A percentile compares a stretch with the other conserved stretches of the same genome.
Conservation (phyloP, 2,113 vertebrate species). For the Ciconia boyciana region DNA sequence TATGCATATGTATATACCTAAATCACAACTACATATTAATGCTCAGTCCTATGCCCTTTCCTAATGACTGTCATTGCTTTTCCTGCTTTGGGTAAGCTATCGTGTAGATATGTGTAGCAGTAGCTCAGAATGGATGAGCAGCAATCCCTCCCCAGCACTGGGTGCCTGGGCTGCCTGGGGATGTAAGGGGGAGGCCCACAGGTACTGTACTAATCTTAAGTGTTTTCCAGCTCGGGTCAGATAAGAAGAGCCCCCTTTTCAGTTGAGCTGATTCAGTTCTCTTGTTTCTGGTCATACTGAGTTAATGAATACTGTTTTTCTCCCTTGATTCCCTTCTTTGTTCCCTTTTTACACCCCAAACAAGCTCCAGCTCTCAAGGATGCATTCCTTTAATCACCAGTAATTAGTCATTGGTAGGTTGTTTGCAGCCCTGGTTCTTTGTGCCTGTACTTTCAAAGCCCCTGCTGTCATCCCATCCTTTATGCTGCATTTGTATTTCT, state of each 20-base stretch:
- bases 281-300: background rate
- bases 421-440: background rate
- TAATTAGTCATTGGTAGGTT: background rate
- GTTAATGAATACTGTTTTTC: background rate
- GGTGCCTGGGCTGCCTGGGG: background rate
- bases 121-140: background rate
- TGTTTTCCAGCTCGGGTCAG: fast-evolving
- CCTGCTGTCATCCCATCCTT: background rate
- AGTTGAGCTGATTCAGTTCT: background rate
- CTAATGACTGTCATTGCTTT: background rate
- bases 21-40: background rate
- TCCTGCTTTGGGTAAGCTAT: background rate
- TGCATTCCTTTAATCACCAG: background rate
- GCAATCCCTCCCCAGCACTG: background rate
- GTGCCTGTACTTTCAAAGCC: background rate
- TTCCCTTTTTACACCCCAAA: background rate
- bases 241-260: background rate
- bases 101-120: background rate
- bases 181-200: fast-evolving
- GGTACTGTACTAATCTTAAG: background rate
- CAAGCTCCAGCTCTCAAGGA: background rate
- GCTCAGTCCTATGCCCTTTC: background rate
- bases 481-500: background rate
- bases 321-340: background rate
- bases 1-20: background rate